A percentile compares a stretch with the other conserved stretches of the same genome.
Conservation (phyloP, 2,888 invertebrate genomes). For the Monoplex corrugatus region DNA sequence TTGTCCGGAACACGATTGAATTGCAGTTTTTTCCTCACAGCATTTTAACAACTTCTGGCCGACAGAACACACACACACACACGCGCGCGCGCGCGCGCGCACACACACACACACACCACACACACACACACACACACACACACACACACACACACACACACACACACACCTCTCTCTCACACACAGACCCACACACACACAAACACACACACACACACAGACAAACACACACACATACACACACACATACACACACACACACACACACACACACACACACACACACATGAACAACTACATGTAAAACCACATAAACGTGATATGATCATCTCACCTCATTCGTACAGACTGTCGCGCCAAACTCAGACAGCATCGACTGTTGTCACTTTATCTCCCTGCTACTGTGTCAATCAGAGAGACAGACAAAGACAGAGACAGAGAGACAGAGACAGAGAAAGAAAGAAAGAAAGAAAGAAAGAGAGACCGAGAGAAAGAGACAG, state of each 20-base stretch:
- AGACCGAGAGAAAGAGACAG: not conserved
- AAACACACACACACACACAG: not conserved
- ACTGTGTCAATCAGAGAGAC: no score
- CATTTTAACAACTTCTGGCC: no score
- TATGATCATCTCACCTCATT: no score
- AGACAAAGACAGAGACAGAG: no score
- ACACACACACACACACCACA: slow-evolving; percentile 10
- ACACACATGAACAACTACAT: not conserved
- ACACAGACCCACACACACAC: not conserved
- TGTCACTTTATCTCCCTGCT: no score
- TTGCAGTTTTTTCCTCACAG: no score
- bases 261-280: not conserved
- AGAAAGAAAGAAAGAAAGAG: not conserved
- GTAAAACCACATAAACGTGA: no score
- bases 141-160: not conserved
- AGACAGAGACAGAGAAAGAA: not conserved
- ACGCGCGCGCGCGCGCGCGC: no score
- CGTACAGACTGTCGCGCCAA: no score
- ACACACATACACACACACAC: not conserved
- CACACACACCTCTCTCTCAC: not conserved
- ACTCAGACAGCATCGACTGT: no score
- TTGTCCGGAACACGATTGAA: no score
- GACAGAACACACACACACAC: not conserved
- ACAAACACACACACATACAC: not conserved
- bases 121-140: not conserved